These are phyloP conservation scores for Cyphomyrus plagiostoma DNA, from an alignment of 2,113 vertebrate genomes.

Conservation along the genomic window DNA sequence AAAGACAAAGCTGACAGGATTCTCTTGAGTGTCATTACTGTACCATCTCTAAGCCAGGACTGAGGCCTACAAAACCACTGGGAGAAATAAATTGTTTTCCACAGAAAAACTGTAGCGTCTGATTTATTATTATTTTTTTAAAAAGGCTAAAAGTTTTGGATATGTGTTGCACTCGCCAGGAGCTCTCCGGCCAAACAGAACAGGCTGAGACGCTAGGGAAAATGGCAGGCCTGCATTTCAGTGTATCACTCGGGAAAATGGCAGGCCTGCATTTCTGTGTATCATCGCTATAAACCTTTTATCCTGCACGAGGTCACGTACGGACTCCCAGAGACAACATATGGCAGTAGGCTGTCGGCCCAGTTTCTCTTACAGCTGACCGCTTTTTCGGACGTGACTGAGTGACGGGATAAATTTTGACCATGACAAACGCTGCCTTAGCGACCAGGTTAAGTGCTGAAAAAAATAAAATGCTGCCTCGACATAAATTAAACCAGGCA, in stretches of 20 bases:
- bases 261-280: background rate
- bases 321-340: background rate
- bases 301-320: background rate
- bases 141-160: background rate
- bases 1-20: background rate
- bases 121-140: background rate
- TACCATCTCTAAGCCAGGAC: background rate
- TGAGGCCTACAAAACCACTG: background rate
- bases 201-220: background rate
- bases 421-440: background rate
- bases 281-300: background rate
- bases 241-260: background rate
- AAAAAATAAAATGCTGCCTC: background rate
- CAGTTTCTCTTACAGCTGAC: background rate
- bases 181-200: background rate
- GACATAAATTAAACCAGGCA: background rate
- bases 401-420: background rate
- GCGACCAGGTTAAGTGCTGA: background rate
- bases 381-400: background rate
- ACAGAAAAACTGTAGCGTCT: background rate
- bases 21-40: background rate
- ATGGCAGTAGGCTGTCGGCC: background rate
- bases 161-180: background rate
- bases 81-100: background rate
- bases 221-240: background rate